Percentiles rank a stretch among this genome's conserved stretches.
Evolutionary conservation across 2,888 invertebrate genomes (phyloP).

Genomic region (Apotomis turbidana): DNA sequence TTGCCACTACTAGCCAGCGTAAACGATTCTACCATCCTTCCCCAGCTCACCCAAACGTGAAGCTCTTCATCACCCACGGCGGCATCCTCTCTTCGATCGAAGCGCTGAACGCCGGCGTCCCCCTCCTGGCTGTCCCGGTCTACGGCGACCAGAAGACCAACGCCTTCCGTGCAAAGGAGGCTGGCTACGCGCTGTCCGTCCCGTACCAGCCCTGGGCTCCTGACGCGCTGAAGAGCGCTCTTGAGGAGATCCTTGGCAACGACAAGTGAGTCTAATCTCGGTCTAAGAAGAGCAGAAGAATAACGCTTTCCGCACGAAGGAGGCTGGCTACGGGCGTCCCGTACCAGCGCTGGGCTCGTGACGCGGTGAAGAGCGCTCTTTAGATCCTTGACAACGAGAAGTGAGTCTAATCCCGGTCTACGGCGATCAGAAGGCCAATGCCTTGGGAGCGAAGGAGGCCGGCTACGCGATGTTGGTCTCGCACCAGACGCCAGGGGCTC

Average conservation of each 20-base stretch:
- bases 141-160: constrained; percentile 68
- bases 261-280: constrained; percentile 49
- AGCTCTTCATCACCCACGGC: constrained; percentile 59
- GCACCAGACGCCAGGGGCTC: constrained; percentile 42
- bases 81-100: constrained; percentile 57
- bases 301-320: constrained; percentile 57
- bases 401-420: background rate
- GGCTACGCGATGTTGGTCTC: constrained; percentile 52
- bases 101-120: constrained; percentile 59
- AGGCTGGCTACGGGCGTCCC: constrained; percentile 53
- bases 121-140: constrained; percentile 62
- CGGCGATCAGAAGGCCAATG: no score
- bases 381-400: constrained; percentile 47
- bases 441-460: no score
- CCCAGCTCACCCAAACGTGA: constrained; percentile 57
- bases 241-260: constrained; percentile 32
- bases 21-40: background rate
- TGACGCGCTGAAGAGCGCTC: constrained; percentile 50
- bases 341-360: constrained; percentile 48
- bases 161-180: constrained; percentile 52
- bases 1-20: no score
- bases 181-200: constrained; percentile 57
- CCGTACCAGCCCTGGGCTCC: constrained; percentile 48
- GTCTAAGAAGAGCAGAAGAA: constrained; percentile 67
- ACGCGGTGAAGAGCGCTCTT: constrained; percentile 52